phyloP scores from a whole-genome alignment of 2,797 vertebrate genomes.

The Microctenopoma steveboyesi region DNA sequence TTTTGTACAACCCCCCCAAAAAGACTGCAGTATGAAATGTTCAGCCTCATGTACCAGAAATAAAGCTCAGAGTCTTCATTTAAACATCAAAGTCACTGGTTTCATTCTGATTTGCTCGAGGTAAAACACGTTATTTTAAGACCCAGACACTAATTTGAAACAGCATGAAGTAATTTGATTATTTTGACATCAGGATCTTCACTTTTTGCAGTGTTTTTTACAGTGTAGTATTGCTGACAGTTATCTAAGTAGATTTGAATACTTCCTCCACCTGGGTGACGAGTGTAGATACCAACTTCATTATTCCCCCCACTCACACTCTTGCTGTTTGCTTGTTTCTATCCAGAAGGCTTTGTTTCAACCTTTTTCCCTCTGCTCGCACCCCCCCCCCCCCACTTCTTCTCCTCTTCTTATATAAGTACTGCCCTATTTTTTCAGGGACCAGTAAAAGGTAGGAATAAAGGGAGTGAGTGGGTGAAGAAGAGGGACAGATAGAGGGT shows the following conservation, averaged over 20 bases:
- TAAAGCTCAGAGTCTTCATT: not conserved
- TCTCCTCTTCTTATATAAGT: constrained; percentile 78
- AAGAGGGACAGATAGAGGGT: constrained; percentile 62
- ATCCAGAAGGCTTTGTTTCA: constrained; percentile 63
- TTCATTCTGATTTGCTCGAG: not conserved
- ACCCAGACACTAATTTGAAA: too few relatives aligned
- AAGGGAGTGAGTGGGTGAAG: constrained; percentile 73
- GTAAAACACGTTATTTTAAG: too few relatives aligned
- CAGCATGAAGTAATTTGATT: too few relatives aligned
- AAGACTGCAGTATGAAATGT: not conserved
- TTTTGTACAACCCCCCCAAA: not conserved
- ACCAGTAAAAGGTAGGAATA: constrained; percentile 75
- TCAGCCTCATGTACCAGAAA: not conserved
- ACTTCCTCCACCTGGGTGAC: constrained; percentile 33
- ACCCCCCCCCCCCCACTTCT: constrained; percentile 58
- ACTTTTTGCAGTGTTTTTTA: not conserved
- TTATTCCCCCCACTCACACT: constrained; percentile 60
- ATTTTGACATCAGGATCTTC: not conserved
- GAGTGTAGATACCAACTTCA: constrained; percentile 39
- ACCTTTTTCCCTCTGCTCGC: constrained; percentile 38
- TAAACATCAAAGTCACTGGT: not conserved
- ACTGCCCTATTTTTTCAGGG: constrained; percentile 79
- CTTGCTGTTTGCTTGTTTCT: constrained; percentile 56
- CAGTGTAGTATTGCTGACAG: not conserved
- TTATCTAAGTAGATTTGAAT: constrained; percentile 12